Conservation (phyloP, 2,113 vertebrate species). For the Sphyrna mokarran region DNA sequence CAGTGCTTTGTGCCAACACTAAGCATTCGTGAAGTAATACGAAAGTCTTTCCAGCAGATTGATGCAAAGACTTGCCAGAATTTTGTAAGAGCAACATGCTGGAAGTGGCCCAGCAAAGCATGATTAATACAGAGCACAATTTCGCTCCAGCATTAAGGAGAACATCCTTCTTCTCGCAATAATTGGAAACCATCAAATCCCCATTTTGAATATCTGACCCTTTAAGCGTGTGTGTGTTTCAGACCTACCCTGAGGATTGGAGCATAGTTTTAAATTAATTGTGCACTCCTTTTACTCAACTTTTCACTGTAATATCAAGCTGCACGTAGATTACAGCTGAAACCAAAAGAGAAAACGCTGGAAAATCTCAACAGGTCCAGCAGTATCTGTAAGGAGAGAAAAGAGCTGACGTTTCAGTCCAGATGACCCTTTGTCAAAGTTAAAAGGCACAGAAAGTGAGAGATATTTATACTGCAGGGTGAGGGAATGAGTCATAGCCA, state of each 20-base stretch:
- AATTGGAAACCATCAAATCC: background rate
- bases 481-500: too few relatives aligned
- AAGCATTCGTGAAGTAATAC: constrained; percentile 6
- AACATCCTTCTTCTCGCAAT: background rate
- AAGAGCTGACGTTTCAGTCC: too few relatives aligned
- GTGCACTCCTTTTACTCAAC: background rate
- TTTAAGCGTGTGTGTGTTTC: background rate
- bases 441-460: too few relatives aligned
- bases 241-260: background rate
- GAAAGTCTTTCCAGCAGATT: constrained; percentile 23
- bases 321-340: background rate
- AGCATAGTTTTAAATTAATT: background rate
- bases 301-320: background rate
- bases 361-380: too few relatives aligned
- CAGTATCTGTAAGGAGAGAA: too few relatives aligned
- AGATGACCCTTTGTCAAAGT: too few relatives aligned
- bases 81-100: constrained; percentile 11
- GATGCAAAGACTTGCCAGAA: background rate
- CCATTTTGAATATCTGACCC: constrained; percentile 7
- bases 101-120: background rate
- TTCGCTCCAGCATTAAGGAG: background rate
- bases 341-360: too few relatives aligned
- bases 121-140: background rate
- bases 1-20: constrained; percentile 7
- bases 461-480: too few relatives aligned